phyloP scores from a whole-genome alignment of 2,888 invertebrate genomes.

The Chymomyza caudatula region DNA sequence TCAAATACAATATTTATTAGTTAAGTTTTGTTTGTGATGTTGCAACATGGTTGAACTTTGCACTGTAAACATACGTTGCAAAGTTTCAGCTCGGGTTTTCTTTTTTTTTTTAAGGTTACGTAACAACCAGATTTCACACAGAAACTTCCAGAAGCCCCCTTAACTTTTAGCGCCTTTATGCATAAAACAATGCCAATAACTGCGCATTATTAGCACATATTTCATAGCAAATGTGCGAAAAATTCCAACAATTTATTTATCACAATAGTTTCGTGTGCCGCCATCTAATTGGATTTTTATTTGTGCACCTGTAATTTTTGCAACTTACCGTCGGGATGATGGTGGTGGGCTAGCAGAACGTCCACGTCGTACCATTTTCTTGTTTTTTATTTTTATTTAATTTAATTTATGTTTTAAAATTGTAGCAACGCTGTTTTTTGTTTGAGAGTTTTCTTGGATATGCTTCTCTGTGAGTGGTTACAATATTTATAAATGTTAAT shows the following conservation, averaged over 20 bases:
- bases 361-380: constrained; percentile 86
- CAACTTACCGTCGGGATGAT: constrained; percentile 81
- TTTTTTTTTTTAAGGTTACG: constrained; percentile 52
- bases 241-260: neutral
- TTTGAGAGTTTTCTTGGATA: constrained; percentile 1
- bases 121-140: constrained; percentile 38
- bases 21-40: constrained; percentile 10
- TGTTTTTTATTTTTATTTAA: constrained; percentile 32
- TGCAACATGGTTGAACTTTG: constrained; percentile 48
- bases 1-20: neutral
- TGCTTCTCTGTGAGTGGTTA: neutral
- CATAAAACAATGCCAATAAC: constrained; percentile 6
- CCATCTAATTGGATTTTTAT: constrained; percentile 15
- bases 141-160: constrained; percentile 39
- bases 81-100: constrained; percentile 26
- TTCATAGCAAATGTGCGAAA: neutral
- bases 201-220: neutral
- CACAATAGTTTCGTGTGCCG: neutral
- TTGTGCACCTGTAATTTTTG: neutral
- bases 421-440: neutral
- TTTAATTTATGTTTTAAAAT: constrained; percentile 11
- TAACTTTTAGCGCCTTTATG: constrained; percentile 6
- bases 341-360: constrained; percentile 85
- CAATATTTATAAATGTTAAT: neutral
- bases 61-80: constrained; percentile 26